Percentiles rank a stretch among this genome's conserved stretches.
Conservation (phyloP, 2,888 invertebrate species). For the Onthophagus sagittarius region DNA sequence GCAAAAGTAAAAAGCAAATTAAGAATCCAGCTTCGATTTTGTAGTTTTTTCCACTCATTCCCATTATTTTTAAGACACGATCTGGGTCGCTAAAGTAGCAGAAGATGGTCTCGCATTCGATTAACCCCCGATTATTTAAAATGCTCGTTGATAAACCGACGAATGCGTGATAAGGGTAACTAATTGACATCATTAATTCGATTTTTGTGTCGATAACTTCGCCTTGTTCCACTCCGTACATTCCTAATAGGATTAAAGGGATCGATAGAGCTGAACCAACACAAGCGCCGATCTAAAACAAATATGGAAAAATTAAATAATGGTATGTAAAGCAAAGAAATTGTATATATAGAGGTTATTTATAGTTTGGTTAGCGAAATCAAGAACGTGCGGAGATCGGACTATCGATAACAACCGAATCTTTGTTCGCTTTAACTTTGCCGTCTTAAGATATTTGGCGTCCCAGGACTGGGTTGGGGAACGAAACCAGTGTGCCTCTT, state of each 20-base stretch:
- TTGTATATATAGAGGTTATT: too few relatives aligned
- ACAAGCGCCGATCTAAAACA: slow-evolving; percentile 21
- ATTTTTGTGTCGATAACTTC: neutral
- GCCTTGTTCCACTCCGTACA: slow-evolving; percentile 18
- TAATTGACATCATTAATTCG: slow-evolving; percentile 9
- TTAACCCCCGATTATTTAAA: slow-evolving; percentile 3
- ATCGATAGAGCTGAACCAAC: slow-evolving; percentile 16
- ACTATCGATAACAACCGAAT: too few relatives aligned
- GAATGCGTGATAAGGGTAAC: slow-evolving; percentile 17
- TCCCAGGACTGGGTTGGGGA: too few relatives aligned
- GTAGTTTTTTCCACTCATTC: slow-evolving; percentile 14
- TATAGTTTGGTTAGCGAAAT: too few relatives aligned
- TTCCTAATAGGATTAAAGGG: slow-evolving; percentile 15
- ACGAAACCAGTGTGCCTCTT: too few relatives aligned
- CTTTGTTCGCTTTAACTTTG: too few relatives aligned
- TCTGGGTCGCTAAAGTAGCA: slow-evolving; percentile 18
- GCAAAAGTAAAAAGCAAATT: neutral
- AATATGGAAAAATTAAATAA: neutral
- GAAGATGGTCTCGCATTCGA: slow-evolving; percentile 20
- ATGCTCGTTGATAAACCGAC: slow-evolving; percentile 12
- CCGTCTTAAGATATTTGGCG: too few relatives aligned
- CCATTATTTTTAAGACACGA: slow-evolving; percentile 1
- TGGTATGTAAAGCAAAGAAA: too few relatives aligned
- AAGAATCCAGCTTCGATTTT: neutral
- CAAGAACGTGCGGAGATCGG: too few relatives aligned